Conservation (phyloP, 2,113 vertebrate species). For the Parus major region DNA sequence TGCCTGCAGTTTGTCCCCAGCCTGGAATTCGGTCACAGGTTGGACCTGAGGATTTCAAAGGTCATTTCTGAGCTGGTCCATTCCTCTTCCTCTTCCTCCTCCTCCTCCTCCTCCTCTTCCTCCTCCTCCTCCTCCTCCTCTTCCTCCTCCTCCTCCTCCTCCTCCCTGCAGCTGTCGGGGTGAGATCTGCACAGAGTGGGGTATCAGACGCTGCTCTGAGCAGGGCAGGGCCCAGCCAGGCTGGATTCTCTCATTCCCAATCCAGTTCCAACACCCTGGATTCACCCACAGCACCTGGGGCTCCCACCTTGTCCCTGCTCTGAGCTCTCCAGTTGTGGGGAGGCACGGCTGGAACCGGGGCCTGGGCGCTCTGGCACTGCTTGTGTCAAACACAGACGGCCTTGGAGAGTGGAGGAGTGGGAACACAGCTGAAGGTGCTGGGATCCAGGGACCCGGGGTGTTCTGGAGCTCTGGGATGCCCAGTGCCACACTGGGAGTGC, state of each 20-base stretch:
- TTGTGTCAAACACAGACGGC: accelerated
- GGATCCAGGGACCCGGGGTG: neutral
- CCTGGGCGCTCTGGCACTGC: accelerated
- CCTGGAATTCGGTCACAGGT: neutral
- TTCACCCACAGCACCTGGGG: neutral
- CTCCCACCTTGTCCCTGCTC: accelerated
- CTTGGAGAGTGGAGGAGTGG: neutral
- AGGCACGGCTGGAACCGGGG: neutral
- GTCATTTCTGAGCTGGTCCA: neutral
- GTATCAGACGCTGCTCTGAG: accelerated
- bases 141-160: too few species aligned
- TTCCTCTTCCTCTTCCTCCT: too few species aligned
- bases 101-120: too few species aligned
- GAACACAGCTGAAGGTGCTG: accelerated
- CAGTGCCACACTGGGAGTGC: neutral
- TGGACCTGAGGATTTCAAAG: neutral
- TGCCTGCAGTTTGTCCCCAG: neutral
- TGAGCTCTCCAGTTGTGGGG: accelerated
- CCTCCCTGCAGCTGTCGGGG: neutral
- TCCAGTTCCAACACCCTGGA: accelerated
- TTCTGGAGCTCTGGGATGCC: neutral
- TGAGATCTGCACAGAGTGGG: neutral
- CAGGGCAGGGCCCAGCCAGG: neutral
- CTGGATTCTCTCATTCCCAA: neutral
- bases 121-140: too few species aligned